Conservation (phyloP, 35 echinoderm and acorn worm species). For the Lytechinus pictus region DNA sequence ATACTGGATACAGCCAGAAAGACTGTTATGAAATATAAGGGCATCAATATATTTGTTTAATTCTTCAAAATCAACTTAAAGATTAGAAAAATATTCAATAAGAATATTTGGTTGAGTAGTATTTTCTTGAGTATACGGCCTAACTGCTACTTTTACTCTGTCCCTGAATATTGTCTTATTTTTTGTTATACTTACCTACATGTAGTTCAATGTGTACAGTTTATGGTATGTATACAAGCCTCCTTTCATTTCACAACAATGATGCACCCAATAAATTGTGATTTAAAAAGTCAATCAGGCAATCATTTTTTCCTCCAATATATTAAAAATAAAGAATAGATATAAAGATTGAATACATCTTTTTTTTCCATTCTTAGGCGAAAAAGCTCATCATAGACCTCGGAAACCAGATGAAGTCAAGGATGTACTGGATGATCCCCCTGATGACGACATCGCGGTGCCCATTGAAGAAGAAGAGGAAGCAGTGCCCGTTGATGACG, state of each 20-base stretch:
- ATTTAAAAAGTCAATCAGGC: neutral
- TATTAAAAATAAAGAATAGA: neutral
- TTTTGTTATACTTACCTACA: neutral
- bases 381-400: neutral
- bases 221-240: neutral
- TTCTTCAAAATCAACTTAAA: neutral
- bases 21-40: neutral
- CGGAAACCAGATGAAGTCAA: neutral
- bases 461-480: neutral
- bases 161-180: neutral
- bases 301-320: neutral
- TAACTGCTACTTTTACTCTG: neutral
- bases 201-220: neutral
- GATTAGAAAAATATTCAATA: neutral
- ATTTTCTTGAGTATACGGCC: no score
- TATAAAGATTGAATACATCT: neutral
- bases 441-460: slow-evolving; percentile 1
- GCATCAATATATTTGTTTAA: neutral
- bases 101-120: neutral
- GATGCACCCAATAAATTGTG: neutral
- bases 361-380: neutral
- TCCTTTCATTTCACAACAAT: slow-evolving; percentile 9
- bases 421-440: neutral
- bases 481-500: neutral
- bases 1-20: neutral